Percentiles rank a stretch among this genome's conserved stretches.
phyloP scores from a whole-genome alignment of 2,797 vertebrate species.

The Anas bahamensis region DNA sequence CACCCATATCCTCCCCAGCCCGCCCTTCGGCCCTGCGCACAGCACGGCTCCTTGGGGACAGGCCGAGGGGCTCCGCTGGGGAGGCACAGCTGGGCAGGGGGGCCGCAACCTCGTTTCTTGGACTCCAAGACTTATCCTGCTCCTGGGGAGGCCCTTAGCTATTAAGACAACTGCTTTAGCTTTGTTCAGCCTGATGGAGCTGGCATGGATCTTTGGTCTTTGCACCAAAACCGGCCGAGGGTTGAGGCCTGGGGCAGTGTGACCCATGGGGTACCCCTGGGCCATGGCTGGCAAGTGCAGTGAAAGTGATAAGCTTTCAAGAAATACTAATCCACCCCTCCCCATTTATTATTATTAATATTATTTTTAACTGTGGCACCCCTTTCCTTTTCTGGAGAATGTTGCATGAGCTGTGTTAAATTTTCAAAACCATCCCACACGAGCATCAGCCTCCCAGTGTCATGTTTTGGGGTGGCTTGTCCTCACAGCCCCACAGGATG shows the following conservation, averaged over 20 bases:
- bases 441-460: not conserved
- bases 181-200: not conserved
- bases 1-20: constrained; percentile 80
- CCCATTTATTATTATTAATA: not conserved
- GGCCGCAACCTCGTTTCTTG: not conserved
- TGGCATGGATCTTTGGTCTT: not conserved
- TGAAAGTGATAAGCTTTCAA: constrained; percentile 35
- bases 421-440: not conserved
- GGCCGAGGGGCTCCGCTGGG: not conserved
- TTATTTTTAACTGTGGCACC: constrained; percentile 26
- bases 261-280: not conserved
- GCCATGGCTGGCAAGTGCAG: not conserved
- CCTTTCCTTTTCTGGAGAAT: constrained; percentile 52
- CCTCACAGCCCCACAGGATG: not conserved
- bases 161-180: not conserved
- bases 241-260: not conserved
- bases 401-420: constrained; percentile 26
- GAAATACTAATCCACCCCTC: constrained; percentile 18
- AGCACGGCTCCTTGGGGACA: constrained; percentile 33
- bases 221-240: not conserved
- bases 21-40: constrained; percentile 72
- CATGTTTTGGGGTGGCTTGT: not conserved
- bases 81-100: not conserved
- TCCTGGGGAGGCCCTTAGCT: not conserved
- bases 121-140: not conserved